These are phyloP conservation scores for Oryzaephilus surinamensis DNA, from an alignment of 1,140 invertebrate genomes.

Conservation along the genomic window DNA sequence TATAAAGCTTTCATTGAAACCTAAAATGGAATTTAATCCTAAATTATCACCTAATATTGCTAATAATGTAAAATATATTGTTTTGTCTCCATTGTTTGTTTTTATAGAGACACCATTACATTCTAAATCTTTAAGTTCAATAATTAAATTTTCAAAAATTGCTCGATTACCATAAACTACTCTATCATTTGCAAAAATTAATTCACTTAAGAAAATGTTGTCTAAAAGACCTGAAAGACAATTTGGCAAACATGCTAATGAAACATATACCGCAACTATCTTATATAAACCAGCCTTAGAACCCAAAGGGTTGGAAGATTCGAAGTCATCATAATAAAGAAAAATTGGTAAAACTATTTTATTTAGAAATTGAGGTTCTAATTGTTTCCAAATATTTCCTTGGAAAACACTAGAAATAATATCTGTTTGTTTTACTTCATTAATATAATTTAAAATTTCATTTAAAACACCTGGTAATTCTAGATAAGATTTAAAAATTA, in stretches of 20 bases:
- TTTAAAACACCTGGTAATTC: conserved; percentile 7
- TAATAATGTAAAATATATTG: conserved; percentile 23
- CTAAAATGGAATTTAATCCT: conserved; percentile 24
- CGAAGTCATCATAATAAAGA: conserved; percentile 17
- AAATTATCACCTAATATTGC: conserved; percentile 29
- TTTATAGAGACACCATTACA: conserved; percentile 20
- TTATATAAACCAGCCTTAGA: conserved; percentile 25
- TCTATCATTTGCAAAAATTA: conserved; percentile 27
- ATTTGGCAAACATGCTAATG: conserved; percentile 24
- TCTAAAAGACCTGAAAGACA: conserved; percentile 21
- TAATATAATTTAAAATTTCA: conserved; percentile 17
- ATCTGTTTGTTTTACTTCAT: conserved; percentile 3
- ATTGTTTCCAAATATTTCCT: conserved; percentile 24
- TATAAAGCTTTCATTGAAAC: conserved; percentile 26
- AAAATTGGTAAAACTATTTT: conserved; percentile 26
- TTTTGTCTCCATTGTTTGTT: conserved; percentile 3
- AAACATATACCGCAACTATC: conserved; percentile 26
- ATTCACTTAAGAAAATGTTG: conserved; percentile 26
- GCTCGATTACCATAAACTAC: conserved; percentile 18
- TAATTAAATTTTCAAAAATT: conserved; percentile 22
- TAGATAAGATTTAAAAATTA: neutral
- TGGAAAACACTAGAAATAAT: conserved; percentile 21
- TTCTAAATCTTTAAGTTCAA: conserved; percentile 26
- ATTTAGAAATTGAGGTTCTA: conserved; percentile 9
- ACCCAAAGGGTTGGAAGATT: conserved; percentile 31